Percentiles rank a stretch among this genome's conserved stretches.
Evolutionary conservation across 92 coral and sea anemone genomes (phyloP).

Genomic region (Epizoanthus illoricatus): DNA sequence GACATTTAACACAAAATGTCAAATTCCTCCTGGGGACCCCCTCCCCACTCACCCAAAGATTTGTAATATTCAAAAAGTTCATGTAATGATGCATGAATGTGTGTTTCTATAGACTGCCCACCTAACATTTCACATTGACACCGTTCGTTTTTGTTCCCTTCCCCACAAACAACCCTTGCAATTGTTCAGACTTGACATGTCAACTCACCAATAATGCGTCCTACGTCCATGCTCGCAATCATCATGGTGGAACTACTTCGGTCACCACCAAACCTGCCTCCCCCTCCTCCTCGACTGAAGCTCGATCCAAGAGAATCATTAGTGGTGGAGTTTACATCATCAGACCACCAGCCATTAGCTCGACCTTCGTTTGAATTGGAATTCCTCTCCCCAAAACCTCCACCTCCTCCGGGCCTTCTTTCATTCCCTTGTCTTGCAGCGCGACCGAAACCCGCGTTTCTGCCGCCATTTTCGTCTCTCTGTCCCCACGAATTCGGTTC

Average conservation of each 20-base stretch:
- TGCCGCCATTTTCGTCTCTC: conserved; percentile 11
- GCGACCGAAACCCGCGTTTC: conserved; percentile 18
- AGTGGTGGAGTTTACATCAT: neutral
- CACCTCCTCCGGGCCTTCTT: neutral
- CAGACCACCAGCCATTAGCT: conserved; percentile 33
- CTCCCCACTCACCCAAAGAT: too few species aligned
- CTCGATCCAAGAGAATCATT: neutral
- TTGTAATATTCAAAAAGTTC: too few species aligned
- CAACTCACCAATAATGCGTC: conserved; percentile 25
- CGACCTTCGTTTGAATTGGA: conserved; percentile 1
- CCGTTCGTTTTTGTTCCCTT: too few species aligned
- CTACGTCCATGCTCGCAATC: conserved; percentile 13
- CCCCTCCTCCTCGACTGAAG: conserved; percentile 4
- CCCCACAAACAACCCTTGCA: too few species aligned
- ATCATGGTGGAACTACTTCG: conserved; percentile 8
- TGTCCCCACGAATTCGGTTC: neutral
- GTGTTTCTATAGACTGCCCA: too few species aligned
- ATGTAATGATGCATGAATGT: too few species aligned
- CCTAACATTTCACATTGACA: too few species aligned
- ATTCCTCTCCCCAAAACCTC: conserved; percentile 1
- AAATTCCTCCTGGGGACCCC: too few species aligned
- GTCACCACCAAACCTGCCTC: neutral
- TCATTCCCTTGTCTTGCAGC: neutral
- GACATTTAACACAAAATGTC: too few species aligned
- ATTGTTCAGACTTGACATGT: neutral